Percentiles rank a stretch among this genome's conserved stretches.
Evolutionary conservation across 2,797 vertebrate genomes (phyloP).

Genomic region (Peromyscus melanophrys): DNA sequence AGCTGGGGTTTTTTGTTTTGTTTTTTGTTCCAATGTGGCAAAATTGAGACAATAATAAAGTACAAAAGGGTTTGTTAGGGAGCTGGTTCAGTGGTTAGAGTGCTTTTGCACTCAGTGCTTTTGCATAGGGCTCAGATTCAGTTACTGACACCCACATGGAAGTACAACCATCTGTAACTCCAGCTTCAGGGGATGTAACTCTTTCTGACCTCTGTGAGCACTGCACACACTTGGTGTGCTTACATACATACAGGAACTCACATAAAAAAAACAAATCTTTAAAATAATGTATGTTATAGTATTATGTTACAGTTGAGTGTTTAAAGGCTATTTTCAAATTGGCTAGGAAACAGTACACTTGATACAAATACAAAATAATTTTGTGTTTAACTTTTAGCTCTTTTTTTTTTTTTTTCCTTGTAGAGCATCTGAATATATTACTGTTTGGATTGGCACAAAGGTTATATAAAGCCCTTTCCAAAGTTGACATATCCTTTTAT

Average conservation of each 20-base stretch:
- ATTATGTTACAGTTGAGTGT: neutral
- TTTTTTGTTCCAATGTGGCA: neutral
- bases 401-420: neutral
- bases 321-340: conserved; percentile 24
- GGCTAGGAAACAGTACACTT: neutral
- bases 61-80: neutral
- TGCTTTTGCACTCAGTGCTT: neutral
- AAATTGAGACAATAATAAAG: neutral
- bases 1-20: neutral
- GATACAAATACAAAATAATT: neutral
- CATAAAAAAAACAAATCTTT: neutral
- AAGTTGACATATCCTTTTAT: conserved; percentile 89
- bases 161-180: neutral
- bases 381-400: neutral
- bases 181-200: neutral
- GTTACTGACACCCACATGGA: neutral
- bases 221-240: neutral
- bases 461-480: conserved; percentile 89
- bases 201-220: neutral
- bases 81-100: neutral
- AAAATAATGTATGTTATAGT: neutral
- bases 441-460: conserved; percentile 89
- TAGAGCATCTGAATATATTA: conserved; percentile 91
- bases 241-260: neutral
- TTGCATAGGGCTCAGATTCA: neutral